phyloP scores from a whole-genome alignment of 2,888 invertebrate genomes.

The Conomelus anceps region DNA sequence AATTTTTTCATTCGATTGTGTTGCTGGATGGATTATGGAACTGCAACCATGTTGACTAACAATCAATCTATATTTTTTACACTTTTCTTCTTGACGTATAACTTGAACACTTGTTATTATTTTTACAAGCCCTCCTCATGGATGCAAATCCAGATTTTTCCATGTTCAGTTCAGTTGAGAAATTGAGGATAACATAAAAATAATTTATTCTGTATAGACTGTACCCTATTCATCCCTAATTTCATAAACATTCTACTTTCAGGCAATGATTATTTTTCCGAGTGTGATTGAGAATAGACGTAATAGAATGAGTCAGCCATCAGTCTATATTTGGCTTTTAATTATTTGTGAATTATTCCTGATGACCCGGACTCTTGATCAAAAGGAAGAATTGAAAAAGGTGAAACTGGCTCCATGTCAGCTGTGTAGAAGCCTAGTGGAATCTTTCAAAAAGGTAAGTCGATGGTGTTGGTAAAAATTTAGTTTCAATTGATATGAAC shows the following conservation, averaged over 20 bases:
- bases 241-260: not conserved
- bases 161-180: no score
- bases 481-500: no score
- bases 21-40: no score
- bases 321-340: not conserved
- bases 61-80: no score
- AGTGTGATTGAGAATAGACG: not conserved
- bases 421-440: slow-evolving; percentile 64
- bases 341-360: not conserved
- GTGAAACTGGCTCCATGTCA: slow-evolving; percentile 66
- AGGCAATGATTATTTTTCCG: not conserved
- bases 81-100: no score
- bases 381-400: slow-evolving; percentile 40
- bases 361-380: not conserved
- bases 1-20: no score
- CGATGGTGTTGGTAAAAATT: not conserved
- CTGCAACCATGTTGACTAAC: no score
- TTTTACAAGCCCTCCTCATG: no score
- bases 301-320: not conserved
- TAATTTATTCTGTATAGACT: not conserved
- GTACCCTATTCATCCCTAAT: not conserved
- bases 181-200: no score
- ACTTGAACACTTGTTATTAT: no score
- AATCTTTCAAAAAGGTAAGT: slow-evolving; percentile 61
- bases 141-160: no score